Evolutionary conservation across 2,888 invertebrate genomes (phyloP).

Genomic region (Andrena bucephala): DNA sequence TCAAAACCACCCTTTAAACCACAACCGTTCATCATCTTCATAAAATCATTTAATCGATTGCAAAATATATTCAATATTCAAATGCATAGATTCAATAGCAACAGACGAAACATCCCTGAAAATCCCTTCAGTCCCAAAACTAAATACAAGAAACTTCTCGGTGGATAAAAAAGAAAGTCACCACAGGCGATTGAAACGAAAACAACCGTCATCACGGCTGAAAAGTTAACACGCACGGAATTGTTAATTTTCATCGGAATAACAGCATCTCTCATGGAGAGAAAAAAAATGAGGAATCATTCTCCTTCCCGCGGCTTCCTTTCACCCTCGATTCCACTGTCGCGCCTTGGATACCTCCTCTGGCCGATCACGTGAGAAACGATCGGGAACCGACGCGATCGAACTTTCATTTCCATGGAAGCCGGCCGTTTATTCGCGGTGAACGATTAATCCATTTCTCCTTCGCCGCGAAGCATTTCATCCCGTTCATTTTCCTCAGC

Average conservation of each 20-base stretch:
- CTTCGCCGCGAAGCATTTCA: conserved; percentile 28
- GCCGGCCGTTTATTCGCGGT: conserved; percentile 28
- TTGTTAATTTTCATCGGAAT: neutral
- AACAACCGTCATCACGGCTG: neutral
- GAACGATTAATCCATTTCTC: conserved; percentile 68
- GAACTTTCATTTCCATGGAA: conserved; percentile 66
- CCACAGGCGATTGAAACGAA: neutral
- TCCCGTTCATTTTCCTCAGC: conserved; percentile 23
- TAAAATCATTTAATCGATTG: too few species aligned
- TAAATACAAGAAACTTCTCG: too few species aligned
- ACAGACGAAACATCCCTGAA: neutral
- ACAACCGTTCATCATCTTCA: too few species aligned
- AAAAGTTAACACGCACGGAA: conserved; percentile 1
- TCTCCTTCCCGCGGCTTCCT: conserved; percentile 20
- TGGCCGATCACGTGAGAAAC: conserved; percentile 1
- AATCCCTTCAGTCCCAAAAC: too few species aligned
- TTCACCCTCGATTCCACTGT: conserved; percentile 17
- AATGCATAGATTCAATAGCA: too few species aligned
- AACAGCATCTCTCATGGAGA: conserved; percentile 5
- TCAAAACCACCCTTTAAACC: too few species aligned
- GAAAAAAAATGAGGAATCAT: neutral
- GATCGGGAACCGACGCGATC: conserved; percentile 28
- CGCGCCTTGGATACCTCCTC: neutral
- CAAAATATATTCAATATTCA: too few species aligned
- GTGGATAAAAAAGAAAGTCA: neutral